Percentiles rank a stretch among this genome's conserved stretches.
phyloP scores from a whole-genome alignment of 2,888 invertebrate genomes.

The Drosophila picticornis region DNA sequence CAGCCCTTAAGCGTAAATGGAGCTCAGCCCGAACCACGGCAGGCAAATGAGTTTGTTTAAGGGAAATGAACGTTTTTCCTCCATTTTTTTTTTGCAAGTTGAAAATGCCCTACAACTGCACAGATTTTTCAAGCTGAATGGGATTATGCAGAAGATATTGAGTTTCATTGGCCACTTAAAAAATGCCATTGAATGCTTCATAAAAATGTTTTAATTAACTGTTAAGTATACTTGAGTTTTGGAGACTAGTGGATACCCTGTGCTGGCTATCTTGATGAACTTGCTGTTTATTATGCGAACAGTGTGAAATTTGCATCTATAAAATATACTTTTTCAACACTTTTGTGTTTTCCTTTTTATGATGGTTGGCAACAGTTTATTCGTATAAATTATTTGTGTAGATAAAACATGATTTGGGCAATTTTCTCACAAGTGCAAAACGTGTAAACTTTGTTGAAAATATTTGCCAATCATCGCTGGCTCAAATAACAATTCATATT shows the following conservation, averaged over 20 bases:
- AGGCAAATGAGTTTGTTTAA: conserved; percentile 4
- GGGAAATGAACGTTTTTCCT: background rate
- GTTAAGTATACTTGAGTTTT: background rate
- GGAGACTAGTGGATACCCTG: background rate
- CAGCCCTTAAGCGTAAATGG: background rate
- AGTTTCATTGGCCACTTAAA: background rate
- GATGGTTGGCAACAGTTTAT: background rate
- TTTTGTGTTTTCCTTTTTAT: background rate
- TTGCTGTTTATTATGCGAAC: background rate
- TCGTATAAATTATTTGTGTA: background rate
- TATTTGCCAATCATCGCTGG: conserved; percentile 12
- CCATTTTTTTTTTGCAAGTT: background rate
- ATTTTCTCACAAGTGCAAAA: background rate
- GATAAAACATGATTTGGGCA: background rate
- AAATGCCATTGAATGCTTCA: background rate
- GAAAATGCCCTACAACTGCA: background rate
- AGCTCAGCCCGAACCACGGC: conserved; percentile 2
- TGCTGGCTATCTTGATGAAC: too few species aligned
- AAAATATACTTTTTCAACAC: background rate
- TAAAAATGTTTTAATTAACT: background rate
- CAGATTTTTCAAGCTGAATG: background rate
- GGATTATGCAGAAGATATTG: background rate
- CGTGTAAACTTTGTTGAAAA: conserved; percentile 9
- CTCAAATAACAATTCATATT: background rate
- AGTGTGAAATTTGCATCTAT: background rate